These are phyloP conservation scores for Geodia barretti DNA, from an alignment of 37 sponge, comb jelly and placozoan genomes.

Conservation along the genomic window DNA sequence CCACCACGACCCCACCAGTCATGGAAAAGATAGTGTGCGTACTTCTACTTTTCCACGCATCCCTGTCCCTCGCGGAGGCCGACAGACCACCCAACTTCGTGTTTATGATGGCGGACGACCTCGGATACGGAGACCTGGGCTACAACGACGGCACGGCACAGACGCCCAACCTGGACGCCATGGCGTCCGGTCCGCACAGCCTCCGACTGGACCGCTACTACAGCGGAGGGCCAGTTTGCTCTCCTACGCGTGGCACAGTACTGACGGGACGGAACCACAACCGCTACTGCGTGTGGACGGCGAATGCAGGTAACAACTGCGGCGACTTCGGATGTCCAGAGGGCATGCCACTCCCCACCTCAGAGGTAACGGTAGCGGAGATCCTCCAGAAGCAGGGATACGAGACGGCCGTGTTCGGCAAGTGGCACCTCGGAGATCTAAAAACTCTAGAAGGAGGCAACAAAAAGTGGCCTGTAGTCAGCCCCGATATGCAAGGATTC, in stretches of 20 bases:
- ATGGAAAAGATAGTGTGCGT: no score
- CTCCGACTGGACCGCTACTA: conserved; percentile 59
- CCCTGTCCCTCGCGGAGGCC: not conserved
- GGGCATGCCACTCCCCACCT: conserved; percentile 42
- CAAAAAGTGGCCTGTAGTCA: conserved; percentile 69
- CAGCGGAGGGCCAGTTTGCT: conserved; percentile 74
- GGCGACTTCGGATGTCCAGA: conserved; percentile 49
- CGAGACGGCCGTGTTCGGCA: conserved; percentile 60
- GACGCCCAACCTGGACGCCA: conserved; percentile 67
- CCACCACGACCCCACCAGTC: no score
- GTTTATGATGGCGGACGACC: conserved; percentile 74
- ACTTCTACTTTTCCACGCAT: not conserved
- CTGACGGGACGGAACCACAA: conserved; percentile 83
- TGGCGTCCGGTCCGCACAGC: conserved; percentile 59
- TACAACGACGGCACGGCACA: conserved; percentile 59
- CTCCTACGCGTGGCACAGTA: conserved; percentile 72
- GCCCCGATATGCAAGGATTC: conserved; percentile 73
- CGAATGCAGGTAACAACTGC: conserved; percentile 44
- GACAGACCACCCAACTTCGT: conserved; percentile 41
- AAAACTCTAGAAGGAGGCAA: conserved; percentile 40
- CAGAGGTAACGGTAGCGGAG: conserved; percentile 65
- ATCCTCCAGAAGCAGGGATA: conserved; percentile 50
- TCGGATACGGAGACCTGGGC: conserved; percentile 68
- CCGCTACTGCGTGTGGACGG: conserved; percentile 70
- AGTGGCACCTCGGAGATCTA: conserved; percentile 75